These are phyloP conservation scores for Empidonax alnorum DNA, from an alignment of 2,113 vertebrate genomes.

Conservation along the genomic window DNA sequence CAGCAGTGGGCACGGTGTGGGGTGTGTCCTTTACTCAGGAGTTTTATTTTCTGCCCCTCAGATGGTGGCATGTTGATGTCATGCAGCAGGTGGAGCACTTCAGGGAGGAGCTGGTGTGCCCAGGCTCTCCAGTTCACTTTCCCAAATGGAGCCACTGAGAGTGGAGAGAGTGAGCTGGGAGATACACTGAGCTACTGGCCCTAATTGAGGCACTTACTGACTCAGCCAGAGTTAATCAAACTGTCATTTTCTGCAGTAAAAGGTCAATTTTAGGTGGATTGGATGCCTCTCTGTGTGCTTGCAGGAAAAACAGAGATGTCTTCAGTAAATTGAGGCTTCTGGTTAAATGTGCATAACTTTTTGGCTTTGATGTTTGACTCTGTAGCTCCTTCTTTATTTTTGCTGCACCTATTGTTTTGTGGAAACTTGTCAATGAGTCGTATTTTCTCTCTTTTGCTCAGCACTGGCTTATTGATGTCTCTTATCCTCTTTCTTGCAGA, in stretches of 20 bases:
- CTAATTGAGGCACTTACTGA: not conserved
- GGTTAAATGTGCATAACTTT: not conserved
- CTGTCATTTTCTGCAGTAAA: not conserved
- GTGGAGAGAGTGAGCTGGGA: rapidly evolving
- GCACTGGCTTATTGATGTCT: not conserved
- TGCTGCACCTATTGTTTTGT: not conserved
- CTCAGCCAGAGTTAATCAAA: slow-evolving; percentile 23
- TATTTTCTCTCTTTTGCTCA: not conserved
- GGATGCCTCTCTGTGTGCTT: not conserved
- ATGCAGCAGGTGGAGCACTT: rapidly evolving
- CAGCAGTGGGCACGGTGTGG: rapidly evolving
- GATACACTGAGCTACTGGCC: rapidly evolving
- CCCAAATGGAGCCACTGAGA: not conserved
- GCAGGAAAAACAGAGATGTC: not conserved
- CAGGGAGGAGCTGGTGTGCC: not conserved
- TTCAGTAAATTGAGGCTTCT: not conserved
- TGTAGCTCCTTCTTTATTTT: not conserved
- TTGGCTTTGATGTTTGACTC: not conserved
- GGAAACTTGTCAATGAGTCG: not conserved
- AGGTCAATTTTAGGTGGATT: slow-evolving; percentile 30
- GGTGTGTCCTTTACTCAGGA: rapidly evolving
- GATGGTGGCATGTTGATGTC: not conserved
- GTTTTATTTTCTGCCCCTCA: not conserved
- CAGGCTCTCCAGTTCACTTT: not conserved
- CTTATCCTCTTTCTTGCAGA: not conserved